phyloP scores from a whole-genome alignment of 1,140 invertebrate genomes.

The Bombus haemorrhoidalis region DNA sequence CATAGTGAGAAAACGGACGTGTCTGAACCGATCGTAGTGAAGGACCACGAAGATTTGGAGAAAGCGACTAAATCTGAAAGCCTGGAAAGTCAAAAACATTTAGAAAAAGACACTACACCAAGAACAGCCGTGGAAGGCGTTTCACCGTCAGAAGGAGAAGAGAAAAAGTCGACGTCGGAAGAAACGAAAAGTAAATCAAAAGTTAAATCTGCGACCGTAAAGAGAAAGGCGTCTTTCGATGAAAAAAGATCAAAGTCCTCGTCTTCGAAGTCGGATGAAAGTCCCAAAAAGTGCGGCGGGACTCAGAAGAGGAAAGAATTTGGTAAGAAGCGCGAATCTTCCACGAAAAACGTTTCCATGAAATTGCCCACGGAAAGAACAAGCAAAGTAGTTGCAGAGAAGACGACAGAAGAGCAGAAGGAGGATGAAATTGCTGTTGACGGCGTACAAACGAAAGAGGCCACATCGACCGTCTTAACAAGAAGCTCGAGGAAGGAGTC shows the following conservation, averaged over 20 bases:
- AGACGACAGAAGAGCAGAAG: constrained; percentile 43
- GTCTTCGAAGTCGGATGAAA: constrained; percentile 34
- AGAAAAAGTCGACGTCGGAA: background rate
- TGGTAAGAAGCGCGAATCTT: constrained; percentile 1
- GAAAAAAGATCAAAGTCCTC: constrained; percentile 44
- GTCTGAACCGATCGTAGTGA: constrained; percentile 19
- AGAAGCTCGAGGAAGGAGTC: constrained; percentile 21
- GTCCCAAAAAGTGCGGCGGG: constrained; percentile 26
- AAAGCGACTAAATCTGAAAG: constrained; percentile 25
- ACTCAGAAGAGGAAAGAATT: constrained; percentile 21
- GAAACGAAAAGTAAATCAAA: constrained; percentile 13
- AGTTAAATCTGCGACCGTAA: background rate
- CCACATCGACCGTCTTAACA: no score
- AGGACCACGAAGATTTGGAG: constrained; percentile 53
- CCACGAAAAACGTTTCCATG: background rate
- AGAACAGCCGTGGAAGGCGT: constrained; percentile 20
- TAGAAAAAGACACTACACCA: background rate
- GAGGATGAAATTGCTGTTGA: constrained; percentile 56
- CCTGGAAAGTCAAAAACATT: background rate
- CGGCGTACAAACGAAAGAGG: background rate
- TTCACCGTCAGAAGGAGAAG: constrained; percentile 15
- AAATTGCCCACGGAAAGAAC: constrained; percentile 4
- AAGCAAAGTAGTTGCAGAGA: background rate
- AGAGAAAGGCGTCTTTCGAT: background rate
- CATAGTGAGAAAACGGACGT: constrained; percentile 40